Base-by-base conservation (phyloP, 2,888 invertebrate genomes). In the Nudaria mundana region DNA sequence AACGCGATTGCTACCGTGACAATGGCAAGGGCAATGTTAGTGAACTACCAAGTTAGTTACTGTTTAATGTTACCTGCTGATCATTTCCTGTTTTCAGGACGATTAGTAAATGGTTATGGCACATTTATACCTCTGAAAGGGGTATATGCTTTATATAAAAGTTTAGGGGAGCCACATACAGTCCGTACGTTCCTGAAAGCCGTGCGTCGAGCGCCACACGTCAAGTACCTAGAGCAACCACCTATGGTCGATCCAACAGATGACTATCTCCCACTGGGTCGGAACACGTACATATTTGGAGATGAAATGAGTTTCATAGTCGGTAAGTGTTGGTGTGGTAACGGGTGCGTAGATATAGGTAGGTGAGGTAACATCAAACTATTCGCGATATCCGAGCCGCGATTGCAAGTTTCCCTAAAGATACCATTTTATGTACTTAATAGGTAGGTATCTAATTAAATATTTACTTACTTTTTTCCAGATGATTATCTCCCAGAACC, bases 141-240 rank as follows among this genome's bases (percentile, higher is more conserved):
- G 2, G 58, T 82, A 6, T 90, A 91, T 50, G 54, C 70, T 26
- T 61, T 91, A 24, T 91, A 90, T 64, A 65, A 66, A 40, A 57
- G 56, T 16, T 55, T 90, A 24, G 90, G 89, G 7, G 87, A 90
- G 47, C 89, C 90, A 0, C 86, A 84, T 44, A 81, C 89, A 0
- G 76, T 84, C 8, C 76, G 81, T 8, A 58, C 63, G 14, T 81
- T 88, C 44, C 53, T 91, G 3, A 62, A 69, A 37, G 75, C 80
- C 1, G 65, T 76, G 14, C 78, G 76, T 6, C 59, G 56, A 7
- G 63, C 77, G 2, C 63, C 75, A 1, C 70, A 83, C 44, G 52
- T 59, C 37, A 26, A 50, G 3, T 60, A 71, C 3, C 32, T 44
- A 10, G 49, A 56, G 3, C 71, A 66, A 38, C 68, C 67, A 3